These are phyloP conservation scores for Chymomyza procnemis DNA, from an alignment of 2,888 invertebrate species.

Conservation along the genomic window DNA sequence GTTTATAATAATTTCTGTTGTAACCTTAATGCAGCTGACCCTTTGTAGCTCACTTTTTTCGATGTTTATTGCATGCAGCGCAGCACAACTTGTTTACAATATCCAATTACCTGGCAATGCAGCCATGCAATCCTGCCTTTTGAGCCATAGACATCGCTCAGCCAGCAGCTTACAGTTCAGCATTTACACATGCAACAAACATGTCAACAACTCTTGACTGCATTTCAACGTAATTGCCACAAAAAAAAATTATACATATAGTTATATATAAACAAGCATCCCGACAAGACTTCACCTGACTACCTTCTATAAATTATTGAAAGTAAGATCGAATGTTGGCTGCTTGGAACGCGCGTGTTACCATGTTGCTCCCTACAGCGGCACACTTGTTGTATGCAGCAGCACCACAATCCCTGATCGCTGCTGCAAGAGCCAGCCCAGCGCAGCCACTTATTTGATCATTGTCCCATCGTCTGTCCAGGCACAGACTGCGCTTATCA, in stretches of 20 bases:
- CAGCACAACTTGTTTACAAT: constrained; percentile 64
- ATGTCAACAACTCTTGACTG: constrained; percentile 70
- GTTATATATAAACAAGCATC: constrained; percentile 36
- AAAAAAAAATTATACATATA: constrained; percentile 13
- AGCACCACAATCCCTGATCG: neutral
- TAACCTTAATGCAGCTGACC: too few relatives aligned
- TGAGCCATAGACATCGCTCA: constrained; percentile 20
- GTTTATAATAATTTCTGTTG: too few relatives aligned
- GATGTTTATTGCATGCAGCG: neutral
- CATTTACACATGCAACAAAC: constrained; percentile 31
- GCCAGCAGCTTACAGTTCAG: neutral
- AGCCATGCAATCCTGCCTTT: neutral
- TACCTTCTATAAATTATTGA: constrained; percentile 70
- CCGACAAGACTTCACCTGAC: constrained; percentile 67
- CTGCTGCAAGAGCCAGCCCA: constrained; percentile 35
- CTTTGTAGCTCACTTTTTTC: neutral
- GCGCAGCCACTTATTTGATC: constrained; percentile 50
- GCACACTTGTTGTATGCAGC: neutral
- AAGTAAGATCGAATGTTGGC: constrained; percentile 34
- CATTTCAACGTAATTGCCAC: constrained; percentile 69
- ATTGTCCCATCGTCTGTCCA: constrained; percentile 18
- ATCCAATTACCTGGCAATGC: constrained; percentile 64
- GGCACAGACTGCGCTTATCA: constrained; percentile 37
- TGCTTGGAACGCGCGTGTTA: constrained; percentile 24
- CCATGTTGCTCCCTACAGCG: neutral